These are phyloP conservation scores for Oostethus manadensis DNA, from an alignment of 2,113 vertebrate genomes.

Conservation along the genomic window DNA sequence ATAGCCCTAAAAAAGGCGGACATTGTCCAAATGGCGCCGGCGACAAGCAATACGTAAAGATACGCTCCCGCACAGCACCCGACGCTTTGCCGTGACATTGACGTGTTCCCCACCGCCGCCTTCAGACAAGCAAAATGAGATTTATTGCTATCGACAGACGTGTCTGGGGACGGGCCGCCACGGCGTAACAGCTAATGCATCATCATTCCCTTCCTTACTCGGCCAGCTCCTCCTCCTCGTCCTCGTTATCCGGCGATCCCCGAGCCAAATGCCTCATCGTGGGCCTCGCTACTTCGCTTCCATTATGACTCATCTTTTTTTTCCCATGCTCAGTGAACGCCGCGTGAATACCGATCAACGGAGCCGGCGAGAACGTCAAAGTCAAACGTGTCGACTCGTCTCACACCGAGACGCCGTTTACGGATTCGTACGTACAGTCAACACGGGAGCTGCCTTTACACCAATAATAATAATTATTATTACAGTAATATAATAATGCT, in stretches of 20 bases:
- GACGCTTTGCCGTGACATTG: slow-evolving; percentile 16
- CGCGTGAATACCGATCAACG: slow-evolving; percentile 28
- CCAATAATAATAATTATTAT: neutral
- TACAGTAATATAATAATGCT: no score
- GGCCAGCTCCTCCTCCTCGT: neutral
- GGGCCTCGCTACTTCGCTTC: neutral
- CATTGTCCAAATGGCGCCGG: no score
- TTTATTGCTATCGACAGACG: slow-evolving; percentile 45
- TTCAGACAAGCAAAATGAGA: slow-evolving; percentile 28
- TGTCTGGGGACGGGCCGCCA: slow-evolving; percentile 29
- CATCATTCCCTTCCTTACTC: slow-evolving; percentile 15
- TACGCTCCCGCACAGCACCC: neutral
- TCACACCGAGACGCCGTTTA: neutral
- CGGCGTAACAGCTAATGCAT: slow-evolving; percentile 37
- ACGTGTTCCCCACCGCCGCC: neutral
- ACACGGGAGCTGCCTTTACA: neutral
- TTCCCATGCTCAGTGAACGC: slow-evolving; percentile 2
- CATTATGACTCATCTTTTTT: slow-evolving; percentile 6
- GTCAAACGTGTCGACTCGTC: neutral
- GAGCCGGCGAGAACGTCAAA: slow-evolving; percentile 2
- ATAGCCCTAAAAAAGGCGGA: no score
- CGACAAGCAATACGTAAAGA: neutral
- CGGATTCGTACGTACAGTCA: neutral
- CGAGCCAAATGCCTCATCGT: neutral
- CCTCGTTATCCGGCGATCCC: neutral